A percentile compares a stretch with the other conserved stretches of the same genome.
Conservation (phyloP, 2,113 vertebrate genomes). For the Chlorodrepanis virens region DNA sequence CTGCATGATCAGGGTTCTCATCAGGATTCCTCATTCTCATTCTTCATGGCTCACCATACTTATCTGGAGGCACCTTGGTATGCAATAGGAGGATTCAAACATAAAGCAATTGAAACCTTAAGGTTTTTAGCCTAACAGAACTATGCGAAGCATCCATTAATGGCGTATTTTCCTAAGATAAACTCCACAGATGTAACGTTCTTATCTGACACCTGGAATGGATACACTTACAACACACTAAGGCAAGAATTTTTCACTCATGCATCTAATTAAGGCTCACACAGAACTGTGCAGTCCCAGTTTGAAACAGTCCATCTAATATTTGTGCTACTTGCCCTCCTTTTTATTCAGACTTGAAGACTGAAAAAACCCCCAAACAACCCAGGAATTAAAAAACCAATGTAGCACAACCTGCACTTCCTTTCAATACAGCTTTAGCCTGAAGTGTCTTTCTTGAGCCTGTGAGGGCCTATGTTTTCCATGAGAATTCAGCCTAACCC, state of each 20-base stretch:
- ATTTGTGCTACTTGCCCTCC: not conserved
- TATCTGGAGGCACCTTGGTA: not conserved
- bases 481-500: not conserved
- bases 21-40: not conserved
- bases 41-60: not conserved
- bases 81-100: not conserved
- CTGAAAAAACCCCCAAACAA: not conserved
- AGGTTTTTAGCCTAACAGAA: not conserved
- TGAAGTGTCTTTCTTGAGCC: not conserved
- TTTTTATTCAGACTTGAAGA: not conserved
- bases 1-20: not conserved
- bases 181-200: not conserved
- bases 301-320: not conserved
- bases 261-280: not conserved
- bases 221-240: not conserved
- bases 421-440: not conserved
- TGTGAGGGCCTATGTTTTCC: rapidly evolving
- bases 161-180: not conserved
- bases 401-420: not conserved
- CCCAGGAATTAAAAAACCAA: not conserved
- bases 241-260: not conserved
- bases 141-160: not conserved
- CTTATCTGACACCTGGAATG: not conserved
- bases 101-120: not conserved
- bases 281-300: rapidly evolving